These are phyloP conservation scores for Galeopterus variegatus DNA, from an alignment of 2,113 vertebrate species.

Conservation along the genomic window DNA sequence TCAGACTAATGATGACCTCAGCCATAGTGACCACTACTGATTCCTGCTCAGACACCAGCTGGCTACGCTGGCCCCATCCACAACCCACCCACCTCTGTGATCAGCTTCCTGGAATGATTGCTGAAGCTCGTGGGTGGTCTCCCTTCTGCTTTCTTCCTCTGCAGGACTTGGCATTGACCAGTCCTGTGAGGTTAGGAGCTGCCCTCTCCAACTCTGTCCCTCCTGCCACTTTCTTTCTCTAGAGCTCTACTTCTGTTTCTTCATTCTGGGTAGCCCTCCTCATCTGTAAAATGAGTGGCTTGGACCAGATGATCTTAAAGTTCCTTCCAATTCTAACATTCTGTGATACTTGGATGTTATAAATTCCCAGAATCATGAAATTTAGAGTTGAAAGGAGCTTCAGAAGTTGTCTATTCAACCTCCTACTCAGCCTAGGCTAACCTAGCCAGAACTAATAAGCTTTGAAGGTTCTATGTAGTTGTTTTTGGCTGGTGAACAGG, in stretches of 20 bases:
- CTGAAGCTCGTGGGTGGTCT: not conserved
- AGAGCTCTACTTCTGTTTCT: not conserved
- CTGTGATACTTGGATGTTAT: conserved; percentile 68
- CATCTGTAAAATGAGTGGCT: not conserved
- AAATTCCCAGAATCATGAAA: conserved; percentile 79
- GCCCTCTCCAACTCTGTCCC: not conserved
- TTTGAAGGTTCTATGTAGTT: conserved; percentile 76
- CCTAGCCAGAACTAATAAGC: conserved; percentile 74
- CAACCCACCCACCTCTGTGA: not conserved
- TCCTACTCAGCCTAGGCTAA: conserved; percentile 66
- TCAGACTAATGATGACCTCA: not conserved
- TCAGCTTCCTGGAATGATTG: not conserved
- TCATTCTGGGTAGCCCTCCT: not conserved
- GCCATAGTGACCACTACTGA: not conserved
- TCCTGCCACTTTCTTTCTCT: not conserved
- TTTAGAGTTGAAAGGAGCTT: conserved; percentile 73
- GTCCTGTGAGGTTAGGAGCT: not conserved
- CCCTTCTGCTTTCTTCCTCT: not conserved
- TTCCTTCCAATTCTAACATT: conserved; percentile 69
- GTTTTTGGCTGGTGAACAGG: conserved; percentile 71
- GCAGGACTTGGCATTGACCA: not conserved
- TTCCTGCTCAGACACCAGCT: not conserved
- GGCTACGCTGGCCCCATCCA: not conserved
- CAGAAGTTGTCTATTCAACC: conserved; percentile 72
- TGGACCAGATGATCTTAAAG: conserved; percentile 45